Percentiles rank a stretch among this genome's conserved stretches.
Evolutionary conservation across 2,797 vertebrate species (phyloP).

Genomic region (Enteromius trimaculatus): DNA sequence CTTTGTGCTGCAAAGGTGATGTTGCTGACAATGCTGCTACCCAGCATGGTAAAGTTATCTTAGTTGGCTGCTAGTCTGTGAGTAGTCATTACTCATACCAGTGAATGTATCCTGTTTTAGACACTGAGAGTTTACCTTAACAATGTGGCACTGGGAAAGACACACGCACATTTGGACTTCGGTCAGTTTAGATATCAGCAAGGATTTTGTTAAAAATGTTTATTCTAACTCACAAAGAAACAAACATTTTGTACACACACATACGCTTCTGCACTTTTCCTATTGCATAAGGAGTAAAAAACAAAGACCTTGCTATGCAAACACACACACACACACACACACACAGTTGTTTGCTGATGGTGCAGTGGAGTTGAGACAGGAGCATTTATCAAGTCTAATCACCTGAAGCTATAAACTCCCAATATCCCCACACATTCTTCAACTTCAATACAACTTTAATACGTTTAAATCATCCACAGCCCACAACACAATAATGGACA

Average conservation of each 20-base stretch:
- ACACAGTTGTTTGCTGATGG: slow-evolving; percentile 45
- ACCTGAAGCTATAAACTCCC: slow-evolving; percentile 42
- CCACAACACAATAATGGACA: slow-evolving; percentile 29
- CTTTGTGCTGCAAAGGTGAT: slow-evolving; percentile 20
- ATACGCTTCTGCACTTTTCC: background rate
- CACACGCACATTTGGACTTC: background rate
- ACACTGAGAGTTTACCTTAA: slow-evolving; percentile 5
- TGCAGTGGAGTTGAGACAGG: slow-evolving; percentile 46
- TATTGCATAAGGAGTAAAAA: slow-evolving; percentile 18
- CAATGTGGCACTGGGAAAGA: slow-evolving; percentile 10
- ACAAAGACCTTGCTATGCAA: slow-evolving; percentile 27
- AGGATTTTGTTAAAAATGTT: slow-evolving; percentile 15
- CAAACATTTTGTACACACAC: slow-evolving; percentile 11
- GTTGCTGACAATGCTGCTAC: slow-evolving; percentile 1
- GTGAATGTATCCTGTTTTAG: slow-evolving; percentile 17
- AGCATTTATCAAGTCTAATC: slow-evolving; percentile 56
- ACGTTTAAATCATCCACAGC: slow-evolving; percentile 24
- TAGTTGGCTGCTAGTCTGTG: slow-evolving; percentile 14
- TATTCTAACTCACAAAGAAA: slow-evolving; percentile 19
- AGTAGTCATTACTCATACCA: slow-evolving; percentile 4
- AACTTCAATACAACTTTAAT: slow-evolving; percentile 40
- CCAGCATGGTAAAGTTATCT: slow-evolving; percentile 11
- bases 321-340: slow-evolving; percentile 35
- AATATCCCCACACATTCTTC: slow-evolving; percentile 37
- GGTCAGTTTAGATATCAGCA: slow-evolving; percentile 18